Evolutionary conservation across 2,797 vertebrate species (phyloP).

Genomic region (Pangasius djambal): DNA sequence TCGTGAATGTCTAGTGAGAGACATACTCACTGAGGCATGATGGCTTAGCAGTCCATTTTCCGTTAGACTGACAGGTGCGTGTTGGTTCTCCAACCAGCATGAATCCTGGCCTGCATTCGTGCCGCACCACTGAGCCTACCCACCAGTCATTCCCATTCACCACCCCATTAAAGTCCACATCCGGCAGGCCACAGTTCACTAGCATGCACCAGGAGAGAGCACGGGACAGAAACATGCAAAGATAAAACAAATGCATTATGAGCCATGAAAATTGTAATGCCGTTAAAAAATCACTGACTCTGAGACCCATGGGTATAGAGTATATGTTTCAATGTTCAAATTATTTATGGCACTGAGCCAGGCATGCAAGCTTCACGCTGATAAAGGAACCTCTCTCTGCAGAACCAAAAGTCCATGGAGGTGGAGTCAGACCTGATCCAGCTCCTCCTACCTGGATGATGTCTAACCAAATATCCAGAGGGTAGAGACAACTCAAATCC

Average conservation of each 20-base stretch:
- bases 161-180: slow-evolving; percentile 75
- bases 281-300: neutral
- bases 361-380: neutral
- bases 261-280: neutral
- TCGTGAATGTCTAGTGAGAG: neutral
- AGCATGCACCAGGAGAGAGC: slow-evolving; percentile 8
- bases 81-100: slow-evolving; percentile 76
- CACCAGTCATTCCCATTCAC: slow-evolving; percentile 82
- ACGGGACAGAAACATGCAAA: neutral
- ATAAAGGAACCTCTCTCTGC: neutral
- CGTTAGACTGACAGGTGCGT: slow-evolving; percentile 75
- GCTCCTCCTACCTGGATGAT: neutral
- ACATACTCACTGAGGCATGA: slow-evolving; percentile 80
- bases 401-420: neutral
- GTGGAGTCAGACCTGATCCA: neutral
- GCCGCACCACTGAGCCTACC: slow-evolving; percentile 83
- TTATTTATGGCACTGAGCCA: neutral
- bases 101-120: slow-evolving; percentile 80
- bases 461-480: neutral
- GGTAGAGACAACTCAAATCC: neutral
- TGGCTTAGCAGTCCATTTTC: slow-evolving; percentile 80
- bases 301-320: neutral
- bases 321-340: neutral
- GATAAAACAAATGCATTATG: neutral
- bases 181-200: slow-evolving; percentile 85